Evolutionary conservation across 2,797 vertebrate genomes (phyloP).

Genomic region (Artibeus lituratus): DNA sequence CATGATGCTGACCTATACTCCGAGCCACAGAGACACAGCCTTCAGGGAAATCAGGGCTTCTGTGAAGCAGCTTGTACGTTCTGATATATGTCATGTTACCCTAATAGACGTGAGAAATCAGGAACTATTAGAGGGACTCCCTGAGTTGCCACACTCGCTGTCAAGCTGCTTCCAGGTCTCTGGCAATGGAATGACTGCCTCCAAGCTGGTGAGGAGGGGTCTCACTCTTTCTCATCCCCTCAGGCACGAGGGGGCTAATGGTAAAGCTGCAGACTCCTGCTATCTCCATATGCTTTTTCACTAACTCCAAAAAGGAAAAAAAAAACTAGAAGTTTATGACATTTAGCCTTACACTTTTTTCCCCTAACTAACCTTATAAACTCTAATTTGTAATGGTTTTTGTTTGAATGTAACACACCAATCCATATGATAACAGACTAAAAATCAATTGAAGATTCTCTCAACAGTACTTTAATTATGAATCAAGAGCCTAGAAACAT

Average conservation of each 20-base stretch:
- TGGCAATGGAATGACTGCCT: background rate
- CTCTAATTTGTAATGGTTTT: background rate
- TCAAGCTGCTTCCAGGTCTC: background rate
- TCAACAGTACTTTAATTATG: background rate
- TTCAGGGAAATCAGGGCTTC: slow-evolving; percentile 39
- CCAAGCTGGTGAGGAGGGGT: background rate
- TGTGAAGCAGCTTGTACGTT: background rate
- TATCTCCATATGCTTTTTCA: background rate
- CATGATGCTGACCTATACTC: slow-evolving; percentile 31
- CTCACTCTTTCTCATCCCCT: background rate
- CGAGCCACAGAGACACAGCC: background rate
- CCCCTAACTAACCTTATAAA: background rate
- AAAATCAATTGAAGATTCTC: background rate
- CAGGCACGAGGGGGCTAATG: too few relatives aligned
- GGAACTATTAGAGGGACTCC: background rate
- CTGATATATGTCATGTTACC: background rate
- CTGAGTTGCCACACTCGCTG: background rate
- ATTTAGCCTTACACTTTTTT: background rate
- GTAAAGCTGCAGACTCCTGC: background rate
- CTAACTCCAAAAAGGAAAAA: background rate
- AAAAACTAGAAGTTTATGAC: background rate
- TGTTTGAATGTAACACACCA: background rate
- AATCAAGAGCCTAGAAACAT: background rate
- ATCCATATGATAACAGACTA: background rate
- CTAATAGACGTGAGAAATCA: background rate